Percentiles rank a stretch among this genome's conserved stretches.
These are phyloP conservation scores for Elachura formosa DNA, from an alignment of 2,113 vertebrate genomes.

Conservation along the genomic window DNA sequence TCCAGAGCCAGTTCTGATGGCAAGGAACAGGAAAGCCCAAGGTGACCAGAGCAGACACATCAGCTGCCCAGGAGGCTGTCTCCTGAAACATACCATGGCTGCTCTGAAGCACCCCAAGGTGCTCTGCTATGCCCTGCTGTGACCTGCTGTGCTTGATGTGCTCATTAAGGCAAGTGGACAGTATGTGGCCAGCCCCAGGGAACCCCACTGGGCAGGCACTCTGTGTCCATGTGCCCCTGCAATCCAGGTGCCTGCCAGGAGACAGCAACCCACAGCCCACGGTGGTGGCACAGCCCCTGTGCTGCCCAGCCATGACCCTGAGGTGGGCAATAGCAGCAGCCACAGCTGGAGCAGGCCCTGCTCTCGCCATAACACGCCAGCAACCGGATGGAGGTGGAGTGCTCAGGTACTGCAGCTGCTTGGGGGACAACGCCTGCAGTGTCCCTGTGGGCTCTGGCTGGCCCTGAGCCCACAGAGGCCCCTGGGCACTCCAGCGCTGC, in stretches of 20 bases:
- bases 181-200: fast-evolving
- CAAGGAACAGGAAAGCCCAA: neutral
- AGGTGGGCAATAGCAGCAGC: neutral
- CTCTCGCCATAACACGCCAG: fast-evolving
- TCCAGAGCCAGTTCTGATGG: neutral
- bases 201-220: fast-evolving
- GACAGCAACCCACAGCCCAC: conserved; percentile 13
- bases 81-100: fast-evolving
- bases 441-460: fast-evolving
- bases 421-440: neutral
- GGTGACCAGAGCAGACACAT: neutral
- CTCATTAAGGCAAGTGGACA: fast-evolving
- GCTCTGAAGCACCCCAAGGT: neutral
- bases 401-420: neutral
- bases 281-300: neutral
- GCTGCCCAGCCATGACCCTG: neutral
- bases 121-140: fast-evolving
- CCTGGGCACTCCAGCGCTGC: fast-evolving
- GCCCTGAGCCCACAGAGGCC: fast-evolving
- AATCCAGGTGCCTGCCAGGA: conserved; percentile 2
- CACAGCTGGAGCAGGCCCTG: fast-evolving
- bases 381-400: neutral
- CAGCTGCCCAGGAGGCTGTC: neutral
- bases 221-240: fast-evolving
- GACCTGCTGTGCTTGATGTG: fast-evolving